A percentile compares a stretch with the other conserved stretches of the same genome.
These are phyloP conservation scores for Baryphthengus martii DNA, from an alignment of 2,113 vertebrate genomes.

Conservation along the genomic window DNA sequence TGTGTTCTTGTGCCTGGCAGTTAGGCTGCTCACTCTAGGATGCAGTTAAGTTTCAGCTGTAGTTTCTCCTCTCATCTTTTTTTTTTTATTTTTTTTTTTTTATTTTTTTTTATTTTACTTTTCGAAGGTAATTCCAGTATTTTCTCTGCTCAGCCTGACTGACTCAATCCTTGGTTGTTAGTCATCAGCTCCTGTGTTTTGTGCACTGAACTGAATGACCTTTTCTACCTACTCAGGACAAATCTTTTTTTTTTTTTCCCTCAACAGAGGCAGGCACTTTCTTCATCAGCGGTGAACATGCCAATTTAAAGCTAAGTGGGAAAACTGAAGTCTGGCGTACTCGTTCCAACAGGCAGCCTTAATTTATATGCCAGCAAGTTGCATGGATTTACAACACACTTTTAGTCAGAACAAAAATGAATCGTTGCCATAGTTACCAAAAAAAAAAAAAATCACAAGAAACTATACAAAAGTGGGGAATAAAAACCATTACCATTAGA, in stretches of 20 bases:
- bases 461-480: neutral
- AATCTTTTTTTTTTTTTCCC: neutral
- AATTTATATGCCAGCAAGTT: constrained; percentile 12
- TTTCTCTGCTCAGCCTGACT: constrained; percentile 20
- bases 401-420: constrained; percentile 31
- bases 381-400: neutral
- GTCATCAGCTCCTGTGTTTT: neutral
- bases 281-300: neutral
- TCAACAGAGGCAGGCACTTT: neutral
- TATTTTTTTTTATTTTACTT: too few relatives aligned
- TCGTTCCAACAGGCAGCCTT: neutral
- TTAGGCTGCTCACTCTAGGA: neutral
- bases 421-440: constrained; percentile 19
- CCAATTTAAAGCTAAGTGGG: constrained; percentile 31
- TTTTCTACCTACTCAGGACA: constrained; percentile 16
- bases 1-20: neutral
- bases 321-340: neutral
- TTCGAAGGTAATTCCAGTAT: neutral
- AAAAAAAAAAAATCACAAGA: constrained; percentile 20
- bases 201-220: constrained; percentile 13
- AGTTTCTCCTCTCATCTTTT: neutral
- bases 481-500: constrained; percentile 8
- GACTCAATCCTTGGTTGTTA: neutral
- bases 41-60: neutral
- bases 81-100: too few relatives aligned